phyloP scores from a whole-genome alignment of 2,797 vertebrate genomes.

The Enteromius paludinosus region DNA sequence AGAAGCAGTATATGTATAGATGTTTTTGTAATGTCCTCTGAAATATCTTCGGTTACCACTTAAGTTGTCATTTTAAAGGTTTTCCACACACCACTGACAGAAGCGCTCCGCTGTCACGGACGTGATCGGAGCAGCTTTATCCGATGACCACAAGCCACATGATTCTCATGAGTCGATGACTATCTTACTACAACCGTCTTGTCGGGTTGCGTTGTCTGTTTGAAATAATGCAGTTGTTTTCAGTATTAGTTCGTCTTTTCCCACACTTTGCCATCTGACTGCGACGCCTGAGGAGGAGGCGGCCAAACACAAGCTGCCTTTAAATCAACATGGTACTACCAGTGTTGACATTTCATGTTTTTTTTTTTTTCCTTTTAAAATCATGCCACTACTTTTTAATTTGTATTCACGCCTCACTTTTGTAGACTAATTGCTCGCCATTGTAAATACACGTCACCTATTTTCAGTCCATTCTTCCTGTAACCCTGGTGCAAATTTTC shows the following conservation, averaged over 20 bases:
- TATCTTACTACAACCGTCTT: conserved; percentile 52
- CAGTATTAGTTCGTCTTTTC: conserved; percentile 69
- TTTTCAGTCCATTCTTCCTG: conserved; percentile 62
- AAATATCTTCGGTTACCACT: conserved; percentile 48
- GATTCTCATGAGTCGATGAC: not conserved
- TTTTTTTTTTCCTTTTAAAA: conserved; percentile 48
- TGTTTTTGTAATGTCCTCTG: conserved; percentile 58
- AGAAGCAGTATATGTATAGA: conserved; percentile 56
- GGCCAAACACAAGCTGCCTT: conserved; percentile 80
- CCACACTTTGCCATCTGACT: conserved; percentile 74
- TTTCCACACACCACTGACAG: conserved; percentile 55
- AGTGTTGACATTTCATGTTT: conserved; percentile 58
- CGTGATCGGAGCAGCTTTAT: conserved; percentile 61
- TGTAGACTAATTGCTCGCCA: conserved; percentile 71
- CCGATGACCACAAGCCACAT: not conserved
- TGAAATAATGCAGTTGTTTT: conserved; percentile 59
- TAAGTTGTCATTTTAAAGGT: conserved; percentile 51
- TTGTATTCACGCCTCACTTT: conserved; percentile 71
- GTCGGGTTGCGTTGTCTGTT: conserved; percentile 55
- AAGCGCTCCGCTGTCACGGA: conserved; percentile 60
- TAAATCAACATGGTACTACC: conserved; percentile 75
- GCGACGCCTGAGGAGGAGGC: conserved; percentile 74
- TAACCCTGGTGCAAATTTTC: conserved; percentile 80
- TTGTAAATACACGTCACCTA: conserved; percentile 76
- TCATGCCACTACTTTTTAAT: conserved; percentile 77